Percentiles rank a stretch among this genome's conserved stretches.
Evolutionary conservation across 1,140 invertebrate species (phyloP).

Genomic region (Drosophila melanogaster): Release_6_plus_ISO1_MT NT_037436.4:16079001-16079500

Average conservation of each 20-base stretch:
- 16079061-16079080: not conserved
- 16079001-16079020: slow-evolving; percentile 31
- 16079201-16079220: slow-evolving; percentile 50
- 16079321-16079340: slow-evolving; percentile 1
- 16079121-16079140: slow-evolving; percentile 8
- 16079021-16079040: slow-evolving; percentile 43
- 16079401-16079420: slow-evolving; percentile 21
- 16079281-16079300: slow-evolving; percentile 5
- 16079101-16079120: slow-evolving; percentile 7
- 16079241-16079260: slow-evolving; percentile 35
- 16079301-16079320: slow-evolving; percentile 20
- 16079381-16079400: slow-evolving; percentile 25
- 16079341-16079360: slow-evolving; percentile 14
- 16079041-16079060: slow-evolving; percentile 15
- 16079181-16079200: slow-evolving; percentile 29
- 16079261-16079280: slow-evolving; percentile 35
- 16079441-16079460: slow-evolving; percentile 43
- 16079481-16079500: slow-evolving; percentile 15
- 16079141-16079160: slow-evolving; percentile 44
- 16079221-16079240: slow-evolving; percentile 49
- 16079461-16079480: slow-evolving; percentile 33
- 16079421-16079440: slow-evolving; percentile 9
- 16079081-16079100: not conserved
- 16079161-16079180: slow-evolving; percentile 47
- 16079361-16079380: slow-evolving; percentile 7